Conservation (phyloP, 2,113 vertebrate genomes). For the Lipophrys pholis region DNA sequence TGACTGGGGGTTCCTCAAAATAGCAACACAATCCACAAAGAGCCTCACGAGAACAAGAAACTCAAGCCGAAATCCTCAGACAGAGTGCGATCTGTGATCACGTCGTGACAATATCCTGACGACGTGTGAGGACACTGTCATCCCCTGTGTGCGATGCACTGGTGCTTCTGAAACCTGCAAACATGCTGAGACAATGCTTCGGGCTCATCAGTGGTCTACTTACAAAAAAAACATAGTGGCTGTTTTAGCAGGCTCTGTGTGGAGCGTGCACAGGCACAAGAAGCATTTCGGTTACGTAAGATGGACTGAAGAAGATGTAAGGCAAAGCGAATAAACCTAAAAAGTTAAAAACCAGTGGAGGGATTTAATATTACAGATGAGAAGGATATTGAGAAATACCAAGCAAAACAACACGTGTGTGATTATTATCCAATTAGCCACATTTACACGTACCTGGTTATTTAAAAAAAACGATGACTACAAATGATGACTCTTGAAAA, state of each 20-base stretch:
- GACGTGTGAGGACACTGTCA: constrained; percentile 14
- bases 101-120: constrained; percentile 7
- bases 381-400: too few relatives aligned
- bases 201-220: constrained; percentile 14
- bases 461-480: too few relatives aligned
- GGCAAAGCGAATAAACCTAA: too few relatives aligned
- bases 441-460: too few relatives aligned
- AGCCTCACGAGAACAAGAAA: constrained; percentile 12
- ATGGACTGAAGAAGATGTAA: too few relatives aligned
- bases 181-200: constrained; percentile 12
- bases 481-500: too few relatives aligned
- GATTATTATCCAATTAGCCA: too few relatives aligned
- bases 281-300: too few relatives aligned
- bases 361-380: too few relatives aligned
- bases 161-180: constrained; percentile 25
- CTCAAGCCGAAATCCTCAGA: constrained; percentile 10
- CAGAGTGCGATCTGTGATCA: constrained; percentile 25
- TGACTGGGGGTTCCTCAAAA: constrained; percentile 41
- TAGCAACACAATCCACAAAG: constrained; percentile 42
- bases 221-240: not conserved
- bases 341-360: too few relatives aligned
- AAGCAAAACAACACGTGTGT: too few relatives aligned
- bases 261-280: not conserved
- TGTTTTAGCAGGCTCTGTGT: not conserved
- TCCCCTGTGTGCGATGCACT: constrained; percentile 3